Percentiles rank a stretch among this genome's conserved stretches.
These are phyloP conservation scores for Ophioninae sp. DNA, from an alignment of 2,888 invertebrate species.

Conservation along the genomic window DNA sequence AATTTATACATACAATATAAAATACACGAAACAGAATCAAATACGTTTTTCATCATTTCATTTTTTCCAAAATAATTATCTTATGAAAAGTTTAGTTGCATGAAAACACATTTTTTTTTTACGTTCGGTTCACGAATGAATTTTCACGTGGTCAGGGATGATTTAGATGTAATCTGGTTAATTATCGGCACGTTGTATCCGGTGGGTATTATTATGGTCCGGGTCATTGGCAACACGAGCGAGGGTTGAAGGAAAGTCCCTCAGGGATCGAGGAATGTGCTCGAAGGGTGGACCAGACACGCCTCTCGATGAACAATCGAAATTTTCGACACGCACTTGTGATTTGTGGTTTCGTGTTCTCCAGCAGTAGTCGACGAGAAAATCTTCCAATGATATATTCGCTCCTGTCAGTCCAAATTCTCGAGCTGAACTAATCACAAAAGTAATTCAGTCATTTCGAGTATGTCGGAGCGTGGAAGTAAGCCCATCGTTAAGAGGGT, in stretches of 20 bases:
- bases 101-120: too few relatives aligned
- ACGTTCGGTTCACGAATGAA: too few relatives aligned
- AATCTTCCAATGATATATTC: constrained; percentile 25
- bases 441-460: constrained; percentile 29
- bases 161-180: background rate
- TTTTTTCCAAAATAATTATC: too few relatives aligned
- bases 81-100: too few relatives aligned
- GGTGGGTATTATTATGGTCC: background rate
- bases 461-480: background rate
- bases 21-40: too few relatives aligned
- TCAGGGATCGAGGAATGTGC: background rate
- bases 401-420: constrained; percentile 2
- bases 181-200: background rate
- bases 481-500: too few relatives aligned
- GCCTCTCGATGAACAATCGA: constrained; percentile 15
- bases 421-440: constrained; percentile 1
- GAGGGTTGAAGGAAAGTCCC: constrained; percentile 25
- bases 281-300: constrained; percentile 33
- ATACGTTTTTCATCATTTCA: too few relatives aligned
- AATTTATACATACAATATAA: too few relatives aligned
- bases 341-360: constrained; percentile 45
- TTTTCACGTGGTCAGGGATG: background rate
- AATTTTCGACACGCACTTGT: constrained; percentile 57
- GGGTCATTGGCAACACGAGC: constrained; percentile 11
- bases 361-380: constrained; percentile 22